phyloP scores from a whole-genome alignment of 1,140 invertebrate species.

The Pseudomyrmex gracilis region DNA sequence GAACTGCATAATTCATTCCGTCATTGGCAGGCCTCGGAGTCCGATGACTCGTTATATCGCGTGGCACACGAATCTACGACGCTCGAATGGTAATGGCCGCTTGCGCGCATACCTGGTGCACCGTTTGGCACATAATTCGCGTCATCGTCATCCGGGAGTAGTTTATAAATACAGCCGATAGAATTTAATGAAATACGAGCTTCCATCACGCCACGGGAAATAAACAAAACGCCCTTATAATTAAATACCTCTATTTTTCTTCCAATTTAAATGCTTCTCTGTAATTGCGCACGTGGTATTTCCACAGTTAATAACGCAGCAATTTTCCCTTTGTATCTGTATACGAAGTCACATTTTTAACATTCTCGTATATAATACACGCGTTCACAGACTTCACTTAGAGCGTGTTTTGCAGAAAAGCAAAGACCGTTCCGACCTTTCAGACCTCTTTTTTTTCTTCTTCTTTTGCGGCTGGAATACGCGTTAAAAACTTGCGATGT shows the following conservation, averaged over 20 bases:
- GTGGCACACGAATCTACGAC: constrained; percentile 60
- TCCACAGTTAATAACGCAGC: no score
- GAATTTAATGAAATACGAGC: constrained; percentile 3
- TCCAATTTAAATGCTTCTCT: no score
- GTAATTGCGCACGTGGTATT: no score
- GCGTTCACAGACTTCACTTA: no score
- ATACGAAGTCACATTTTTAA: no score
- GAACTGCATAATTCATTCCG: constrained; percentile 74
- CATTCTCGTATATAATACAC: no score
- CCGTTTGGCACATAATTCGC: constrained; percentile 66
- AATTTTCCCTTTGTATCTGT: no score
- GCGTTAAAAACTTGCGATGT: neutral
- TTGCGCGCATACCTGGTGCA: constrained; percentile 62
- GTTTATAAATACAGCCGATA: constrained; percentile 16
- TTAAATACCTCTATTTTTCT: neutral
- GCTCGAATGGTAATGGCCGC: constrained; percentile 67
- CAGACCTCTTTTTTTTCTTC: no score
- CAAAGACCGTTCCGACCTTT: no score
- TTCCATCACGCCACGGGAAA: neutral
- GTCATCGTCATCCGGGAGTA: constrained; percentile 20
- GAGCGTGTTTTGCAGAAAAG: no score
- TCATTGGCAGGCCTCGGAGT: constrained; percentile 69
- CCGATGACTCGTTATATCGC: constrained; percentile 69
- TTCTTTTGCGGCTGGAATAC: no score
- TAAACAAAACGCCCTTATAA: neutral